Evolutionary conservation across 1,140 invertebrate genomes (phyloP), one percentile per base, ranked within the genome.

Genomic region (Solenopsis fugax): DNA sequence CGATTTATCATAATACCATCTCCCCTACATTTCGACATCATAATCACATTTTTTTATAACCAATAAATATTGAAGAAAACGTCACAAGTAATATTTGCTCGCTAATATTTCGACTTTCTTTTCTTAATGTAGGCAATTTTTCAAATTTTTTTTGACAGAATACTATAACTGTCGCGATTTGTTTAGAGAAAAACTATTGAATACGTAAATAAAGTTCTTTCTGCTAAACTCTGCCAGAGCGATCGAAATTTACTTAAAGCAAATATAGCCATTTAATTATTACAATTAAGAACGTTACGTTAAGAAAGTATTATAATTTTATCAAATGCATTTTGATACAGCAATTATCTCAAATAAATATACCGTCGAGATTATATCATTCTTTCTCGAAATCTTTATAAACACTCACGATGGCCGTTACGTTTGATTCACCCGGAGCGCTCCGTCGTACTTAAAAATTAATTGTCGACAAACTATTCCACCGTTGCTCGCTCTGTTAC

Each of bases 371-470:
- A 24, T 37, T 12, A 4, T 37, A 18, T 24, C 7, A 3, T 80
- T 69, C 34, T 24, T 80, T 37, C 21, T 41, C n/a, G n/a, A 10
- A 69, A 54, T 69, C 34, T 52, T 80, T 71, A 24, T 48, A 29
- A 48, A 12, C 16, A 24, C 16, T 81, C 29, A 10, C n/a, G 69
- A 56, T 4, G 24, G 21, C 34, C 13, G 48, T 78, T 80, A 69
- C 7, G 2, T 21, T 67, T 13, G 29, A 4, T 37, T 71, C 10
- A 71, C 21, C 3, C 34, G 45, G 4, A 10, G 7, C 21, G 4
- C 29, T 18, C 5, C 21, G 4, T 69, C 6, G 13, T 37, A 24
- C 29, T 81, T 81, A 81, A 81, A 81, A 71, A 71, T 81, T 81
- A 71, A 80, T 69, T 29, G 29, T 50, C 13, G 29, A 67, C 62